Evolutionary conservation across 2,797 vertebrate genomes (phyloP).

Genomic region (Micromesistius poutassou): DNA sequence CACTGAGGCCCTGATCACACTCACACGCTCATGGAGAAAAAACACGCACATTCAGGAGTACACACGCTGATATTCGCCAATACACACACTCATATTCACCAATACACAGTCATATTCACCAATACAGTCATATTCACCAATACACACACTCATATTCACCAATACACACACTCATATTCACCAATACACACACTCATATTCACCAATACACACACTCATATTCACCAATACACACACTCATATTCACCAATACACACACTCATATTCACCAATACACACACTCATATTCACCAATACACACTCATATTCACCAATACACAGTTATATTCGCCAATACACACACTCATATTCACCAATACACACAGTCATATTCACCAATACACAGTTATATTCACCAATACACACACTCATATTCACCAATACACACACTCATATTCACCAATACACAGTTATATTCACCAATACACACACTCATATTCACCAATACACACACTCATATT

Average conservation of each 20-base stretch:
- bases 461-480: not conserved
- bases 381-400: too few relatives aligned
- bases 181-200: not conserved
- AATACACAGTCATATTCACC: too few relatives aligned
- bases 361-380: too few relatives aligned
- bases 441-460: not conserved
- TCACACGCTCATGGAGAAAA: not conserved
- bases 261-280: too few relatives aligned
- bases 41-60: too few relatives aligned
- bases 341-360: too few relatives aligned
- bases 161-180: not conserved
- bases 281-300: too few relatives aligned
- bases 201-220: not conserved
- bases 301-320: too few relatives aligned
- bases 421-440: not conserved
- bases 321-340: too few relatives aligned
- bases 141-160: not conserved
- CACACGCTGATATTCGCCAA: too few relatives aligned
- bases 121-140: not conserved
- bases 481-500: not conserved
- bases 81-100: too few relatives aligned
- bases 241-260: not conserved
- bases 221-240: not conserved
- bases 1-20: not conserved
- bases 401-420: too few relatives aligned